These are phyloP conservation scores for Chaenodraco wilsoni DNA, from an alignment of 2,797 vertebrate species.

Conservation along the genomic window DNA sequence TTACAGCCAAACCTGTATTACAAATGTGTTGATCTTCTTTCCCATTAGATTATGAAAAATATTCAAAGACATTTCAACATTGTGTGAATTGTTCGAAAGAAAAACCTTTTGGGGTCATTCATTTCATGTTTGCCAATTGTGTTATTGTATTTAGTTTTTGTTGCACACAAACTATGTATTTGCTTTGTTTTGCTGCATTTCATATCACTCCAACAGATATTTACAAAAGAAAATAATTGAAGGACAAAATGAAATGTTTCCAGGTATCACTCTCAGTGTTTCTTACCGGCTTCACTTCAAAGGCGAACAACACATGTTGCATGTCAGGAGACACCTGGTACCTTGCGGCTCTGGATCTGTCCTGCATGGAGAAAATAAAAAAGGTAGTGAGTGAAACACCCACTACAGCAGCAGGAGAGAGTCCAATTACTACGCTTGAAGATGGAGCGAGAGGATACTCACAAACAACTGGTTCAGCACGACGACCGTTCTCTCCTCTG, in stretches of 20 bases:
- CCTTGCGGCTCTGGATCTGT: conserved; percentile 87
- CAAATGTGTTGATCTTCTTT: background rate
- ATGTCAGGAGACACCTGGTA: conserved; percentile 94
- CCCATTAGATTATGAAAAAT: background rate
- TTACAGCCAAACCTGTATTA: background rate
- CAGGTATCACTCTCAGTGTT: background rate
- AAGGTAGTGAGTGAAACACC: background rate
- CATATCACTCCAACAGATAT: background rate
- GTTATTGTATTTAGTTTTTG: too few species aligned
- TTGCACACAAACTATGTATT: too few species aligned
- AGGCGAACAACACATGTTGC: conserved; percentile 91
- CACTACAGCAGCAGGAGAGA: background rate
- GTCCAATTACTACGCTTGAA: background rate
- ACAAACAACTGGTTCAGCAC: conserved; percentile 94
- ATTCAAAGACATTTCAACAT: too few species aligned
- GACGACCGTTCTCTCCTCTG: conserved; percentile 80
- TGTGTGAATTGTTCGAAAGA: too few species aligned
- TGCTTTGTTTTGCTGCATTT: background rate
- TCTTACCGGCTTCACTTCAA: conserved; percentile 92
- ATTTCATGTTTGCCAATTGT: too few species aligned
- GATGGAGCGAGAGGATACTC: conserved; percentile 78
- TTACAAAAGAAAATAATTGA: background rate
- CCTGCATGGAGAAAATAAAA: conserved; percentile 74
- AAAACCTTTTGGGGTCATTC: too few species aligned
- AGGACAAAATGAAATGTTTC: background rate